Percentiles rank a stretch among this genome's conserved stretches.
These are phyloP conservation scores for Centrocercus urophasianus DNA, from an alignment of 2,113 vertebrate species.

Conservation along the genomic window DNA sequence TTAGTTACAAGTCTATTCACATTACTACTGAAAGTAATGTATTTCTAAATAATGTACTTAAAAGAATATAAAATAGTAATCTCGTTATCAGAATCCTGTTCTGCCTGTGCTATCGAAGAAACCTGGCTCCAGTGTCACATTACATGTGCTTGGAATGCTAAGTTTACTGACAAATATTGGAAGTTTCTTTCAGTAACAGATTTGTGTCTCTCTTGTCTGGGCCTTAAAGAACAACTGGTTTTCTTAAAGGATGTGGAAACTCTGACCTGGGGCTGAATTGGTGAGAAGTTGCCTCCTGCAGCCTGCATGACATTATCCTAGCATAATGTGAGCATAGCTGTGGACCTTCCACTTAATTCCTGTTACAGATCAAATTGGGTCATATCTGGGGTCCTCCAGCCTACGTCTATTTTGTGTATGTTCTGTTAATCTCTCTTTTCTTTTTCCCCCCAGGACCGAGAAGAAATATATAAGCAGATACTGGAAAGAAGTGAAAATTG, in stretches of 20 bases:
- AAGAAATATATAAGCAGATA: slow-evolving; percentile 88
- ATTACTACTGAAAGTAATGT: not conserved
- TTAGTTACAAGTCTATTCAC: not conserved
- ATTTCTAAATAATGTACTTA: not conserved
- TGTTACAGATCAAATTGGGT: not conserved
- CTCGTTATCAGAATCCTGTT: not conserved
- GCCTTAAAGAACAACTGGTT: not conserved
- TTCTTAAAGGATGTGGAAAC: not conserved
- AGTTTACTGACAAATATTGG: not conserved
- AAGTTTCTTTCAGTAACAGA: not conserved
- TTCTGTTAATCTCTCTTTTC: not conserved
- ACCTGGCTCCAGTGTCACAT: not conserved
- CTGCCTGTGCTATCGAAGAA: not conserved
- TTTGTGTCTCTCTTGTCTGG: not conserved
- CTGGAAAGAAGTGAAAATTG: slow-evolving; percentile 94
- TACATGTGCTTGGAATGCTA: not conserved
- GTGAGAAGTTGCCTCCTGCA: not conserved
- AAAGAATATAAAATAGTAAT: not conserved
- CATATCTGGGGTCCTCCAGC: not conserved
- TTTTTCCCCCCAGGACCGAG: slow-evolving; percentile 77
- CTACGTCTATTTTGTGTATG: not conserved
- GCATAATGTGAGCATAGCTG: not conserved
- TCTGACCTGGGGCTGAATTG: not conserved
- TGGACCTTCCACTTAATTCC: not conserved
- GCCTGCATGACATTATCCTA: not conserved